Base-by-base conservation (phyloP, 2,797 vertebrate genomes). In the Falco concolor region DNA sequence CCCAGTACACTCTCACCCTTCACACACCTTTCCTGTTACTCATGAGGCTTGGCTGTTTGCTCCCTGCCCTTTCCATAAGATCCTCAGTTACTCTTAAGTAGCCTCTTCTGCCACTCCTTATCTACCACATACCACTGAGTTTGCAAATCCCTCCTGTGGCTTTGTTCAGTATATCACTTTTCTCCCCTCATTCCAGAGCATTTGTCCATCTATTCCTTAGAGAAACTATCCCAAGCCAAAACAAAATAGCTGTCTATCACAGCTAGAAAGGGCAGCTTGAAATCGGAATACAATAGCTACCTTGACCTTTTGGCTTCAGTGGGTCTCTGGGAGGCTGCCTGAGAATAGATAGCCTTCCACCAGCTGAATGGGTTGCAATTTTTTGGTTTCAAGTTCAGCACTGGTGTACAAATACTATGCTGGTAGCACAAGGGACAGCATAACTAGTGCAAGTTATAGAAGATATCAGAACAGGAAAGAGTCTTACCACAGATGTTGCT, bases 341-440 rank as follows among this genome's bases (percentile, higher is more conserved):
- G 24, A 81, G 32, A 52, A 69, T 57, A 73, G 28, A 17, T 10
- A 76, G 11, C 15, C 12, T 80, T 67, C 34, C 52, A 53, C 10
- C 21, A 5, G 24, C 7, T 23, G 30, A 60, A 45, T 1, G 4
- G 2, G 14, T 25, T 81, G 8, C 2, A 12, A 3, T 20, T 16
- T 61, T 63, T 61, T 27, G 2, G 9, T 57, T 77, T 50, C 1
- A 53, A 57, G 13, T 32, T 54, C 63, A 75, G 27, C 24, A 17
- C 17, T 3, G 7, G 14, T 25, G 50, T 16, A 52, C 20, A 72
- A 72, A 52, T 7, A 13, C 19, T 36, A 22, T 17, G 20, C 21
- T 4, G 1, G 10, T 6, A n/a, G 14, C 30, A 4, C 5, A 56
- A 59, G 14, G 19, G 10, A 63, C 12, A 77, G 44, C 8, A 3